phyloP scores from a whole-genome alignment of 2,113 vertebrate species.

The Dolichotis patagonum region DNA sequence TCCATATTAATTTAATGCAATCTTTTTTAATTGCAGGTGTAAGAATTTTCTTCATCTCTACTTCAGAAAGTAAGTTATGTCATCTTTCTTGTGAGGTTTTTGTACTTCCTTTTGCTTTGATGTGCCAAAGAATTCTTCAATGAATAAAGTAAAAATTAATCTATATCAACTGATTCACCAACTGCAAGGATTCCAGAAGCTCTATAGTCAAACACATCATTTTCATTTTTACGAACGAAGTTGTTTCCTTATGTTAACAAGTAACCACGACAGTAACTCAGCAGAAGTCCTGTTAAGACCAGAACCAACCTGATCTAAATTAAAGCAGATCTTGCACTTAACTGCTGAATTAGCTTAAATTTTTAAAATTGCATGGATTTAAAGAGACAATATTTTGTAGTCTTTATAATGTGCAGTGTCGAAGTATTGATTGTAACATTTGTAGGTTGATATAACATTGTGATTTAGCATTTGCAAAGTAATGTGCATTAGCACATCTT shows the following conservation, averaged over 20 bases:
- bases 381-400: background rate
- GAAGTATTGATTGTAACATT: background rate
- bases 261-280: background rate
- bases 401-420: background rate
- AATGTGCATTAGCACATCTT: background rate
- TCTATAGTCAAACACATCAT: background rate
- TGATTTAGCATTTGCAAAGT: background rate
- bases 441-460: background rate
- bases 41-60: background rate
- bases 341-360: background rate
- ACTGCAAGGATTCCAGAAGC: background rate
- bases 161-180: background rate
- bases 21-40: background rate
- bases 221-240: constrained; percentile 12
- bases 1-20: background rate
- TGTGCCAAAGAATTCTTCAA: background rate
- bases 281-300: background rate
- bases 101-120: background rate
- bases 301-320: background rate
- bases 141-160: background rate
- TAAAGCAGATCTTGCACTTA: background rate
- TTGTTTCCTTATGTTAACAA: background rate
- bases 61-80: background rate
- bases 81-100: background rate
- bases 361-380: background rate